These are phyloP conservation scores for Spondyliosoma cantharus DNA, from an alignment of 2,797 vertebrate species.

Conservation along the genomic window DNA sequence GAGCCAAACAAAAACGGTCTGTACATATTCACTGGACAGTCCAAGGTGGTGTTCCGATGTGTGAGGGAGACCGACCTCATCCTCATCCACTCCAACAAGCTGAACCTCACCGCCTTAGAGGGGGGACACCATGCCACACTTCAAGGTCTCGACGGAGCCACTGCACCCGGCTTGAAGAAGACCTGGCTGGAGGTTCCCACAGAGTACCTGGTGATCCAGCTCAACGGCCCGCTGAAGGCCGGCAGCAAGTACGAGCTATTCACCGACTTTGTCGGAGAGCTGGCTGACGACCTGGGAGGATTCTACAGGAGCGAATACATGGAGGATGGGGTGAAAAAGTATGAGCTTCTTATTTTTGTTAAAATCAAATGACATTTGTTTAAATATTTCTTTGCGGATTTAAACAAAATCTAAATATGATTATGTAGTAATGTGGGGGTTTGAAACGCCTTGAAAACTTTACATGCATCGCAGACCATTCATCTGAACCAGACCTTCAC, in stretches of 20 bases:
- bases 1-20: constrained; percentile 38
- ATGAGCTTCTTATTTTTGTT: constrained; percentile 37
- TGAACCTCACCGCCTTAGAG: constrained; percentile 82
- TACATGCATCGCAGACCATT: neutral
- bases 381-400: neutral
- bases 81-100: constrained; percentile 92
- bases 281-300: constrained; percentile 89
- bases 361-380: neutral
- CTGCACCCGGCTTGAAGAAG: constrained; percentile 40
- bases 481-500: neutral
- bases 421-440: neutral
- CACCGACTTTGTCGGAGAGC: constrained; percentile 85
- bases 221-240: constrained; percentile 49
- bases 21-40: constrained; percentile 72
- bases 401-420: neutral
- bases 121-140: constrained; percentile 51
- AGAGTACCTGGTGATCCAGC: constrained; percentile 90
- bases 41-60: constrained; percentile 67
- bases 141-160: accelerated
- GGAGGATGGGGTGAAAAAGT: constrained; percentile 78
- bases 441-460: neutral
- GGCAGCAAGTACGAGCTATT: constrained; percentile 79
- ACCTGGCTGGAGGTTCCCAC: constrained; percentile 80
- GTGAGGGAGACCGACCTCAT: constrained; percentile 71
- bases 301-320: constrained; percentile 94